Percentiles rank a stretch among this genome's conserved stretches.
Evolutionary conservation across 2,113 vertebrate species (phyloP).

Genomic region (Abramis brama): DNA sequence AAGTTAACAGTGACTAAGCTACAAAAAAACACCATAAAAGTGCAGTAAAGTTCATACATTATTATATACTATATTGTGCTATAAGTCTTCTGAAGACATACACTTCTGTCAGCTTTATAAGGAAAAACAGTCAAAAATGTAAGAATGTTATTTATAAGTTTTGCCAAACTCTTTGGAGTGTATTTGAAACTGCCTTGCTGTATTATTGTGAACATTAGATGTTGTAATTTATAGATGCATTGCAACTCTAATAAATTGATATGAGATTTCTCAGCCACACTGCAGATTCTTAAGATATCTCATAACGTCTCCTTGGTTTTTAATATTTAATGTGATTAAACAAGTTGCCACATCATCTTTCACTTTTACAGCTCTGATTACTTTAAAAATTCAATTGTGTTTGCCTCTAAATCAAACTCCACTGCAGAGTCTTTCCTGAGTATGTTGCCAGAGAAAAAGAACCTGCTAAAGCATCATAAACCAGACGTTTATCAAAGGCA

Average conservation of each 20-base stretch:
- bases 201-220: not conserved
- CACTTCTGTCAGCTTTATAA: not conserved
- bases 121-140: not conserved
- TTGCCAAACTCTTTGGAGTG: not conserved
- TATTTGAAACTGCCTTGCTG: not conserved
- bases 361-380: slow-evolving; percentile 61
- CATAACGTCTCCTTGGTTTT: slow-evolving; percentile 8
- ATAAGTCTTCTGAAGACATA: not conserved
- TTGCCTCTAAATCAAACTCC: slow-evolving; percentile 1
- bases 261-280: slow-evolving; percentile 11
- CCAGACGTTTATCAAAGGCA: not conserved
- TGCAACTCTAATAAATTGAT: not conserved
- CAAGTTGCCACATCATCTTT: slow-evolving; percentile 58
- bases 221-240: slow-evolving; percentile 9
- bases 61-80: not conserved
- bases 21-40: not conserved
- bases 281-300: slow-evolving; percentile 7
- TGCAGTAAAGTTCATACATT: no score
- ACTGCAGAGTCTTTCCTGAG: not conserved
- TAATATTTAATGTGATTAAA: slow-evolving; percentile 65
- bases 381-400: slow-evolving; percentile 7
- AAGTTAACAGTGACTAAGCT: not conserved
- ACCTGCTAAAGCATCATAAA: not conserved
- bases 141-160: not conserved
- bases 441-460: not conserved